Evolutionary conservation across 2,888 invertebrate genomes (phyloP), one percentile per base, ranked within the genome.

Genomic region (Leucophora obtusa): DNA sequence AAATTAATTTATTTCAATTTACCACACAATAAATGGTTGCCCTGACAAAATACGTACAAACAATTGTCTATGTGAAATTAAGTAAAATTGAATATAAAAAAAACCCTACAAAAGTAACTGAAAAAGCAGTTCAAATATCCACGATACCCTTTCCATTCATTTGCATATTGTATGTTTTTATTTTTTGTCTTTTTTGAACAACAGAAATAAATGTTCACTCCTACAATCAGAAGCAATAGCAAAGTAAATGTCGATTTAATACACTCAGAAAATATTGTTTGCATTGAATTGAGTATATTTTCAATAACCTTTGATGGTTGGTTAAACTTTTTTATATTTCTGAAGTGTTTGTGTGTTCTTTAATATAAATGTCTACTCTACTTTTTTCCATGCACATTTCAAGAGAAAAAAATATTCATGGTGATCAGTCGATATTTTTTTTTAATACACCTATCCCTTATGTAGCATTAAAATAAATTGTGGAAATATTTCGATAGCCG

Each of bases 1-100:
- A 80, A 73, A 81, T 73, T 79, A 84, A 84, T 84, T 83, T 84
- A 84, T 83, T 82, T 83, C 80, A 84, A 84, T 83, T 84, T 79
- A 69, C 1, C 78, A 63, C 70, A 60, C 65, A 56, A 15, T 53
- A 72, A 68, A 71, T 66, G n/a, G 14, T 9, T 71, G 53, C 24
- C 15, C 43, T 43, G 51, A 38, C 43, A 43, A 51, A 54, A 54
- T 54, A n/a, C n/a, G n/a, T n/a, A 38, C n/a, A 56, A 28, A 21
- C 54, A 60, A 35, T 53, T 62, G 35, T 59, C 33, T 15, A 28
- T 59, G 21, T 35, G 33, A 10, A 35, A 24, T 28, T 18, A 1
- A 17, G 2, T 17, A 11, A 18, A 54, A 8, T 33, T 18, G 8
- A 43, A 17, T 43, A 60, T 4, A 15, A 51, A 18, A 58, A 28